Conservation (phyloP, 2,113 vertebrate genomes). For the Hyperoodon ampullatus region DNA sequence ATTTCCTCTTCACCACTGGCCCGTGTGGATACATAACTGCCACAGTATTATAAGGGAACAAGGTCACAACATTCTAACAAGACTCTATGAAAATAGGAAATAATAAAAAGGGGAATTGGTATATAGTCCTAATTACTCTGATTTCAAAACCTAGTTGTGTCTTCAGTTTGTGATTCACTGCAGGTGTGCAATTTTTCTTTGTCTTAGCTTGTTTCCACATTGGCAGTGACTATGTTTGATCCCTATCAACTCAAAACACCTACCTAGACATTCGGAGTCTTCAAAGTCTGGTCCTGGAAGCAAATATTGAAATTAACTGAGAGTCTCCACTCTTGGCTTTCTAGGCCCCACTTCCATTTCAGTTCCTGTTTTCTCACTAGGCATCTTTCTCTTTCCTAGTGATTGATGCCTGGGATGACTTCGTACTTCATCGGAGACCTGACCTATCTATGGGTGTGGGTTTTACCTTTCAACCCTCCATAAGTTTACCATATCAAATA, state of each 20-base stretch:
- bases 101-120: not conserved
- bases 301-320: not conserved
- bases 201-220: not conserved
- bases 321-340: not conserved
- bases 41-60: not conserved
- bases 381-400: not conserved
- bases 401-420: constrained; percentile 20
- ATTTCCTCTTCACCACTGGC: not conserved
- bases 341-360: not conserved
- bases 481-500: not conserved
- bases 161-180: not conserved
- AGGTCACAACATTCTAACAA: not conserved
- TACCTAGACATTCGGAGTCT: not conserved
- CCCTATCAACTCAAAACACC: not conserved
- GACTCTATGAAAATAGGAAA: not conserved
- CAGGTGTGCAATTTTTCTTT: not conserved
- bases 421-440: constrained; percentile 37
- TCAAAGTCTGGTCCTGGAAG: not conserved
- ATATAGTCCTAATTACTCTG: not conserved
- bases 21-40: not conserved
- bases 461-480: constrained; percentile 22
- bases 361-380: not conserved
- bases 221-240: not conserved
- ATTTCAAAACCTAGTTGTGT: not conserved
- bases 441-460: not conserved